Base-by-base conservation (phyloP, 2,888 invertebrate genomes). In the Apamea sordens region DNA sequence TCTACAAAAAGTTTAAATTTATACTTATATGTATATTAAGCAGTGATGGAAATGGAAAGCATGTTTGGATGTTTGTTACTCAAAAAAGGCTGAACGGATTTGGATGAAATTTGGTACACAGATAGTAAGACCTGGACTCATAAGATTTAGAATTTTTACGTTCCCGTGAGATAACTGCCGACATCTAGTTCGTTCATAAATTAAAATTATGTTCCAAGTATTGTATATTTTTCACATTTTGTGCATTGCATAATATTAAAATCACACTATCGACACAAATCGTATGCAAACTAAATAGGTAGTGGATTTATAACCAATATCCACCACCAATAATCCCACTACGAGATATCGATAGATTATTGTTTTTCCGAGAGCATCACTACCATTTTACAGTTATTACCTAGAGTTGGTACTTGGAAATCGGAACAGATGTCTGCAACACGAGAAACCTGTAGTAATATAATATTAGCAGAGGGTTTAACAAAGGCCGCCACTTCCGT, bases 381-480 rank as follows among this genome's bases (percentile, higher is more conserved):
- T 84, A 77, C 56, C 28, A 44, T 74, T 71, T 67, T 70, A 77
- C 79, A 76, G 77, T 87, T 87, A 87, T 81, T 88, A 84, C 76
- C 74, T 21, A 67, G 74, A 77, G 59, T 77, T 72, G 67, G 65
- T 79, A 73, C 77, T 79, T 77, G 61, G 87, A 81, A 77, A 84
- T 86, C 70, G 76, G 74, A 68, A 86, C 76, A 83, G 80, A 82
- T 63, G 71, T 64, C 24, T 73, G 77, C 73, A 80, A 75, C 61
- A 28, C 13, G 63, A 71, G 76, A 87, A 84, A 80, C 70, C n/a
- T 68, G 78, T 32, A 68, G 64, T 68, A 77, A 80, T 59, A 73
- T 18, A 47, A 76, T 76, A 73, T 50, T 47, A 2, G 10, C 44
- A 47, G n/a, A 61, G 21, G 28, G 15, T 64, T 65, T 76, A n/a